phyloP scores from a whole-genome alignment of 2,113 vertebrate genomes.

The Sialia sialis region DNA sequence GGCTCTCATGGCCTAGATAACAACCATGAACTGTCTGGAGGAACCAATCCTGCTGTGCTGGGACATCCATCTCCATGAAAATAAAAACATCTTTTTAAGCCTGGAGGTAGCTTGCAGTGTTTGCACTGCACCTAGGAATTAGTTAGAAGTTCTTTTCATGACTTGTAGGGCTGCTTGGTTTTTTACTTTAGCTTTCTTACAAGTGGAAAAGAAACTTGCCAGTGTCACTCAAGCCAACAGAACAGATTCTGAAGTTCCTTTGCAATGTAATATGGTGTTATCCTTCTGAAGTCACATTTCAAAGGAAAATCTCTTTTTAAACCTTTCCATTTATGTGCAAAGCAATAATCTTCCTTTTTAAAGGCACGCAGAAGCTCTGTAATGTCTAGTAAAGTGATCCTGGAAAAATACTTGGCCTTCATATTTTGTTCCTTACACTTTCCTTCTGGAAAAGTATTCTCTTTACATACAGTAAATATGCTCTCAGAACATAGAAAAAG shows the following conservation, averaged over 20 bases:
- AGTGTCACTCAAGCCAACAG: not conserved
- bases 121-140: not conserved
- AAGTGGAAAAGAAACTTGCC: not conserved
- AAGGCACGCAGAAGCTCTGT: not conserved
- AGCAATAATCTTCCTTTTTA: not conserved
- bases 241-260: not conserved
- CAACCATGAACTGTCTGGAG: not conserved
- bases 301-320: constrained; percentile 1
- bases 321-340: constrained; percentile 2
- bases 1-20: not conserved
- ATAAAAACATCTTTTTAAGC: not conserved
- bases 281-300: constrained; percentile 8
- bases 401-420: constrained; percentile 37
- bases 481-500: not conserved
- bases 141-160: not conserved
- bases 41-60: not conserved
- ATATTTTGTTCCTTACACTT: not conserved
- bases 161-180: not conserved
- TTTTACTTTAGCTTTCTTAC: not conserved
- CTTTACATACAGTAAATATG: not conserved
- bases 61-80: not conserved
- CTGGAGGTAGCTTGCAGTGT: not conserved
- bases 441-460: not conserved
- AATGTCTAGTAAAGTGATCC: not conserved
- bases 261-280: not conserved